Evolutionary conservation across 2,113 vertebrate species (phyloP), one percentile per base, ranked within the genome.

Genomic region (Mystacornis crossleyi): DNA sequence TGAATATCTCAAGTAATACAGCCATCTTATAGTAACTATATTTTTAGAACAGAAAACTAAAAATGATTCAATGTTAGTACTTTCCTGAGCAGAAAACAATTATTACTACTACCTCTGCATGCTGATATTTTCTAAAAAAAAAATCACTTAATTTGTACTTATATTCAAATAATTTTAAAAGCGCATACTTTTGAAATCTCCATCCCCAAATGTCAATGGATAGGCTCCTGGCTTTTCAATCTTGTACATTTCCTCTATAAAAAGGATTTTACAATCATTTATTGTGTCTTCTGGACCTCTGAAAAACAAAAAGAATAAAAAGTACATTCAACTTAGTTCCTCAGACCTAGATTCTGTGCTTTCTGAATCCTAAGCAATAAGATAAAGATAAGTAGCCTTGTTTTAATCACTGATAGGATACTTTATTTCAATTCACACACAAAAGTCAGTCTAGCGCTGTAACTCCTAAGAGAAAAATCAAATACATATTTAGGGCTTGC

Each of bases 221-320:
- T 98, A 98, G 29, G 98, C 98, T 97, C 99, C 99, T 82, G 98
- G 98, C 82, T 98, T 99, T 98, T 99, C 99, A 90, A 99, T 98
- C 97, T 99, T 99, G 98, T 99, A 99, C 96, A 99, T 98, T 98
- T 99, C 99, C 95, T 99, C 99, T 97, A 99, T 94, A 96, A 99
- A 99, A 81, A 98, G 96, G 95, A 99, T 98, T 96, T 99, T 99
- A 97, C 99, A 99, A 92, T 99, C 99, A 94, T 98, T 98, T 86
- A 99, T 99, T 83, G 98, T 98, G 94, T 99, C 99, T 96, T 98
- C 99, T 34, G 99, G 98, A 84, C 98, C 99, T 91, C 99, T 99
- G 98, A 94, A 97, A 95, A 96, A 91, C 67, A 96, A 93, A 95
- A 89, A 94, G 15, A 89, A 96, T 86, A 97, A 81, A 62, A 92